These are phyloP conservation scores for Oryzias curvinotus DNA, from an alignment of 2,113 vertebrate species.

Conservation along the genomic window DNA sequence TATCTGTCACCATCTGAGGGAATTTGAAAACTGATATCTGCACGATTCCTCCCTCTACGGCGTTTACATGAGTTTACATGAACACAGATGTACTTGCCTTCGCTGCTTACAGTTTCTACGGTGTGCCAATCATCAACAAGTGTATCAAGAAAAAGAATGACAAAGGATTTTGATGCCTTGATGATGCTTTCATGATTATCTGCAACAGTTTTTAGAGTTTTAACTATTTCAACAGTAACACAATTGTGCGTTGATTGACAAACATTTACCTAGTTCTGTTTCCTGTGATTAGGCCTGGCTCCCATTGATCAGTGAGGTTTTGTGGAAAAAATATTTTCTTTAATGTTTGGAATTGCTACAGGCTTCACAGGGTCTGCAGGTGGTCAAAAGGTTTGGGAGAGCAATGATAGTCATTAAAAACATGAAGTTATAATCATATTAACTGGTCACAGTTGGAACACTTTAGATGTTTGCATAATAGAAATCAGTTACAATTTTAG, in stretches of 20 bases:
- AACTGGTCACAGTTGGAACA: background rate
- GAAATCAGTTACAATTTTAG: background rate
- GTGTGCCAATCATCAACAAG: background rate
- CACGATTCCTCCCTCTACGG: slow-evolving; percentile 42
- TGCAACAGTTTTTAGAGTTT: background rate
- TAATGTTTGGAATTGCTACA: background rate
- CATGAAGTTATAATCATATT: background rate
- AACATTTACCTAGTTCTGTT: background rate
- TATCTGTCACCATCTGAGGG: slow-evolving; percentile 38
- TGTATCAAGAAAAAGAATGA: background rate
- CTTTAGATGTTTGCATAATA: background rate
- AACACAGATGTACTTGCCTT: too few species aligned
- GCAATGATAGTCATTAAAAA: background rate
- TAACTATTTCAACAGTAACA: background rate
- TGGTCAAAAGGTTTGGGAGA: background rate
- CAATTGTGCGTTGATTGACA: background rate
- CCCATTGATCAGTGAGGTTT: background rate
- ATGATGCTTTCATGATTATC: background rate
- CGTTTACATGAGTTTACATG: slow-evolving; percentile 45
- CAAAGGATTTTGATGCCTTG: background rate
- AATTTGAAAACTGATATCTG: slow-evolving; percentile 65
- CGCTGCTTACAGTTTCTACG: too few species aligned
- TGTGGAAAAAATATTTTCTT: background rate
- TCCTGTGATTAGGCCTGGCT: background rate
- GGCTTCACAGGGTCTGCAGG: background rate